A percentile compares a stretch with the other conserved stretches of the same genome.
phyloP scores from a whole-genome alignment of 2,797 vertebrate species.

The Cryptoblepharus egeriae region DNA sequence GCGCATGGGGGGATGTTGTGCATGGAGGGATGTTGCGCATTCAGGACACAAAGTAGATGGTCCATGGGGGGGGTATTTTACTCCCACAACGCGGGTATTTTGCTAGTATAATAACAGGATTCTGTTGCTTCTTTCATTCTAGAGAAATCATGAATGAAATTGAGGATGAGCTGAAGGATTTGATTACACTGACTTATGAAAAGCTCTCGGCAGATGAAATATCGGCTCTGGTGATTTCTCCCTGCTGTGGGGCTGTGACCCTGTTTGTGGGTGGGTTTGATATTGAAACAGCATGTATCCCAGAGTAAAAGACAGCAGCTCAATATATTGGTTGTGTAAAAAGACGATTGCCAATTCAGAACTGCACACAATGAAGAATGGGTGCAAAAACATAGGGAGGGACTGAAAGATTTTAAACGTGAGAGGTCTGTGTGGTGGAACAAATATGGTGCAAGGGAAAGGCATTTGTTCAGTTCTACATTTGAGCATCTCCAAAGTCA shows the following conservation, averaged over 20 bases:
- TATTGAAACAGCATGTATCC: constrained; percentile 9
- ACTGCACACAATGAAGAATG: too few relatives aligned
- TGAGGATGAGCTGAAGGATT: constrained; percentile 73
- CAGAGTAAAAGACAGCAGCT: neutral
- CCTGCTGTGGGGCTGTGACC: constrained; percentile 88
- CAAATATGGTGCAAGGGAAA: neutral
- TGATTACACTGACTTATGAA: constrained; percentile 82
- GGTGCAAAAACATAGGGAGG: neutral
- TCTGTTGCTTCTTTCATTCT: constrained; percentile 40
- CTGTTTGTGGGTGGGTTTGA: constrained; percentile 87
- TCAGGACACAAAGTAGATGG: too few relatives aligned
- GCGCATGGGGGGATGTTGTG: too few relatives aligned
- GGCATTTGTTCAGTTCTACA: neutral
- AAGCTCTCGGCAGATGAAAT: constrained; percentile 85
- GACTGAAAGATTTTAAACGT: neutral
- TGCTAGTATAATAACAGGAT: neutral
- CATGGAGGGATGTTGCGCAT: too few relatives aligned
- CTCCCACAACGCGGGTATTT: too few relatives aligned
- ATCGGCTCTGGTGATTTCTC: constrained; percentile 80
- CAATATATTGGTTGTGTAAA: constrained; percentile 14
- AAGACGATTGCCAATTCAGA: neutral
- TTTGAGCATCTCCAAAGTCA: neutral
- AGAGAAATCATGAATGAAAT: constrained; percentile 69
- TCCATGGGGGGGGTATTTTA: too few relatives aligned
- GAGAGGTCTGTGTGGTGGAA: neutral